phyloP scores from a whole-genome alignment of 53 echinoderm and acorn worm species.

The Stichopus horrens region DNA sequence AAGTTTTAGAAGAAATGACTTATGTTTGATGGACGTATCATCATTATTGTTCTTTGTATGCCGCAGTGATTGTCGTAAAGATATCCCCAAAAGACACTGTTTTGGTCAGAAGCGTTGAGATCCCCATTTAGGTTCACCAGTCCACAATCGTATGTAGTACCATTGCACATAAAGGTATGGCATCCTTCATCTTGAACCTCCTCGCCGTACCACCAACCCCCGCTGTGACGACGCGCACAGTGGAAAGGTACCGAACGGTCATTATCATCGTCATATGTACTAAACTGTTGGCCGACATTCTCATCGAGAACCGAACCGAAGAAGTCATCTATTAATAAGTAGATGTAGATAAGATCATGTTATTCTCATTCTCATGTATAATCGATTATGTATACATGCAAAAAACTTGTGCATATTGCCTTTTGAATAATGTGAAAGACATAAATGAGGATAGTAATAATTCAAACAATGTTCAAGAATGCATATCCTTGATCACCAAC shows the following conservation, averaged over 20 bases:
- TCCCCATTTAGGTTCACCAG: neutral
- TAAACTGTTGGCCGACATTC: neutral
- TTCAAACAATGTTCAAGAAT: neutral
- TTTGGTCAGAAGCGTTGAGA: neutral
- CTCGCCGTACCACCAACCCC: neutral
- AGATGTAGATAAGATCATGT: neutral
- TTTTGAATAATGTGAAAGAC: neutral
- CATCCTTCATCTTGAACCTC: neutral
- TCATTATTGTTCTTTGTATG: neutral
- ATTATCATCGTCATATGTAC: neutral
- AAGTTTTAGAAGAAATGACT: too few relatives aligned
- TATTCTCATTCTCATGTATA: too few relatives aligned
- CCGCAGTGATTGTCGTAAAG: neutral
- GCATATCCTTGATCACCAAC: neutral
- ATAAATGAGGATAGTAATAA: neutral
- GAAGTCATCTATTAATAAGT: neutral
- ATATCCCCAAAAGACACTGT: neutral
- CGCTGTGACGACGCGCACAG: neutral
- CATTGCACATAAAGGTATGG: neutral
- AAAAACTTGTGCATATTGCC: neutral
- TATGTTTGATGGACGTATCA: neutral
- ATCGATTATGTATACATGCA: neutral
- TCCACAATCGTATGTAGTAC: neutral
- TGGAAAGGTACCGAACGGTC: neutral
- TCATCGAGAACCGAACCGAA: neutral